Evolutionary conservation across 2,113 vertebrate genomes (phyloP).

Genomic region (Oncorhynchus tshawytscha): DNA sequence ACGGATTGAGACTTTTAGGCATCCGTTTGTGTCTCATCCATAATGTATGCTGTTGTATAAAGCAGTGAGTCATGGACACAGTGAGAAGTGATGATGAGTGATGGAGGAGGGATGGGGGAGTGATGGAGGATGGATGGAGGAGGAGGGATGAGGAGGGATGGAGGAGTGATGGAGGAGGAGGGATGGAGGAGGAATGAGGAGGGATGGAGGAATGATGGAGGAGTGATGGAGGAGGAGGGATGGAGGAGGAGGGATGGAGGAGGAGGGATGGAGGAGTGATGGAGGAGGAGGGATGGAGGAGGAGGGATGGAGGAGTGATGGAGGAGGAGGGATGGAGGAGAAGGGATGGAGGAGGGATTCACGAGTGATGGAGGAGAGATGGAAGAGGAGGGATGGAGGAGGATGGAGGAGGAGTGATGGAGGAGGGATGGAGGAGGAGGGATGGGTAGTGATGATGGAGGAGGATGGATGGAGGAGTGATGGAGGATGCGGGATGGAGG

Average conservation of each 20-base stretch:
- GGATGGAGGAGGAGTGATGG: no score
- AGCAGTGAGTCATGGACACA: background rate
- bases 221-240: no score
- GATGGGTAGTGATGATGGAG: background rate
- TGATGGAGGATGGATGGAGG: background rate
- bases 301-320: background rate
- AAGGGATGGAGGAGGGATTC: background rate
- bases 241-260: no score
- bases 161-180: background rate
- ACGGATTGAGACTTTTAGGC: background rate
- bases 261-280: no score
- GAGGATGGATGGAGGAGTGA: background rate
- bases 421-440: background rate
- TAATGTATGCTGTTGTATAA: background rate
- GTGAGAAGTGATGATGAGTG: background rate
- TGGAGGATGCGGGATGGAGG: no score
- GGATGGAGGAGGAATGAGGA: no score
- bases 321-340: background rate
- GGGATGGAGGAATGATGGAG: no score
- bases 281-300: no score
- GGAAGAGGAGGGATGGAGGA: background rate
- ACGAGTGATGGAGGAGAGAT: no score
- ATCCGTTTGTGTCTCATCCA: background rate
- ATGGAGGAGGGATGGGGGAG: background rate
- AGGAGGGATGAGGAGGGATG: background rate